A percentile compares a stretch with the other conserved stretches of the same genome.
Conservation (phyloP, 1,140 invertebrate genomes). For the Conus ventricosus region DNA sequence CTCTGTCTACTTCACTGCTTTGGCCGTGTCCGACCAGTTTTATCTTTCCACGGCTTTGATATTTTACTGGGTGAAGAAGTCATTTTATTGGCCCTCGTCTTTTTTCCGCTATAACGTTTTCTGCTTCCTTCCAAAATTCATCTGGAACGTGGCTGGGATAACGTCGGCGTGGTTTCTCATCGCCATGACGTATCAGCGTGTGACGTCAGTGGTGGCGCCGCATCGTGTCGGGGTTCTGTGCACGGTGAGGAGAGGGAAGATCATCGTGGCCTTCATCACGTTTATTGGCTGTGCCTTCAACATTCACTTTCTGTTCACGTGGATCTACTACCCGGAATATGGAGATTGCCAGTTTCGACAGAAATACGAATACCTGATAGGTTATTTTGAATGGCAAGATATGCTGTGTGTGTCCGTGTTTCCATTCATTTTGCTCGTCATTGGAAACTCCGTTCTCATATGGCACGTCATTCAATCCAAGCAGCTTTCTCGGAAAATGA, state of each 20-base stretch:
- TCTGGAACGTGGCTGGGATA: not conserved
- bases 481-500: not conserved
- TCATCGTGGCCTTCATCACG: not conserved
- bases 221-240: not conserved
- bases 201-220: conserved; percentile 12
- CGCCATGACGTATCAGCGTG: not conserved
- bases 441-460: not conserved
- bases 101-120: not conserved
- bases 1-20: conserved; percentile 1
- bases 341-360: not conserved
- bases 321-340: not conserved
- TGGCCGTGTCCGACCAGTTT: conserved; percentile 16
- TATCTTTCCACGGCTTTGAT: not conserved
- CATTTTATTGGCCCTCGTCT: not conserved
- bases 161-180: conserved; percentile 16
- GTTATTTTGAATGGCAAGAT: not conserved
- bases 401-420: not conserved
- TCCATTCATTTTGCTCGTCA: not conserved
- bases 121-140: not conserved
- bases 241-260: not conserved
- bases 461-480: not conserved
- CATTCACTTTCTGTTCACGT: not conserved
- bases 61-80: not conserved
- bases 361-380: not conserved
- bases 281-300: not conserved